Evolutionary conservation across 2,113 vertebrate species (phyloP), one percentile per base, ranked within the genome.

Genomic region (Neomonachus schauinslandi): DNA sequence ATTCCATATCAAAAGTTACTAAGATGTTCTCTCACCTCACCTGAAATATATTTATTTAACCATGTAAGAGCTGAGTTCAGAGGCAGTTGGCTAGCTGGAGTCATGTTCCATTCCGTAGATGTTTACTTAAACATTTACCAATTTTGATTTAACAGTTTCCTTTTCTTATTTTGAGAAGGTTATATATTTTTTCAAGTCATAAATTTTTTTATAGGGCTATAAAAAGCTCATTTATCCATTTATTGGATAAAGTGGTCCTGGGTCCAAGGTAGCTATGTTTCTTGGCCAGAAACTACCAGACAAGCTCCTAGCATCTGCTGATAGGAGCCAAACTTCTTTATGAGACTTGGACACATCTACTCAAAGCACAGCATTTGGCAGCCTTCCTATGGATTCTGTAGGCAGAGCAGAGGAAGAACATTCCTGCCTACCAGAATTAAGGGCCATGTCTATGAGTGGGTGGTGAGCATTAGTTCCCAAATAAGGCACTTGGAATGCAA

Each of bases 381-480:
- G 53, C n/a, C 42, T 77, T 88, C 71, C 88, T 49, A 3, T 19
- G 19, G 63, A 49, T 39, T 53, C 85, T 42, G 63, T 31, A 94
- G 96, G 80, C 91, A 91, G 80, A 87, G 28, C 42, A 83, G 49
- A 81, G 80, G 67, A 92, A 87, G 76, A 93, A 59, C 88, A 93
- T 72, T 77, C 80, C 85, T 94, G 55, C 80, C 26, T 36, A 21
- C 63, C 67, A 95, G 94, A 83, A 92, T 22, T 57, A 63, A 72
- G n/a, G 90, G 49, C 65, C 19, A 0, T 7, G 12, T 89, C 92
- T 90, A 7, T 31, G 55, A 51, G 83, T 67, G 74, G 95, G 94
- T 72, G 67, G 89, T 7, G 24, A 82, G 72, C 61, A 57, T 55
- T n/a, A 55, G 61, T n/a, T 95, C 72, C 88, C 92, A 92, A 96